Evolutionary conservation across 1,140 invertebrate genomes (phyloP).

Genomic region (Drosophila lini): DNA sequence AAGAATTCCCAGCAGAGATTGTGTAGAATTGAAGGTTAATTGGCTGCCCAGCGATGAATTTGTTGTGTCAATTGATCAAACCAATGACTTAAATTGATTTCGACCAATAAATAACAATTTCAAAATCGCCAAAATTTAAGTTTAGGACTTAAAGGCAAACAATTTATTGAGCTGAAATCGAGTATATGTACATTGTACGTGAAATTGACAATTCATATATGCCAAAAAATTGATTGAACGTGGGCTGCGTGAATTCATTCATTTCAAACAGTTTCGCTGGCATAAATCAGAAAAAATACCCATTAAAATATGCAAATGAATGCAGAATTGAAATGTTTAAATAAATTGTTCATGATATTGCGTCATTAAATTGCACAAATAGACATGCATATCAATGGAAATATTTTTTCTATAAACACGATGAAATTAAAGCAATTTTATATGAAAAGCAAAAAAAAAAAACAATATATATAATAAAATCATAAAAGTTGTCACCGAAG

Average conservation of each 20-base stretch:
- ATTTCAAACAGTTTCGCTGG: constrained; percentile 14
- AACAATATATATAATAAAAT: neutral
- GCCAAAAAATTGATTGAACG: constrained; percentile 38
- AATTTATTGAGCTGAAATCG: constrained; percentile 35
- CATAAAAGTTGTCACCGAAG: neutral
- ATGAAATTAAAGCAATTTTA: neutral
- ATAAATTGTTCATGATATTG: constrained; percentile 28
- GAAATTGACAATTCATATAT: constrained; percentile 40
- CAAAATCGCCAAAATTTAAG: constrained; percentile 31
- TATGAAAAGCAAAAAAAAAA: neutral
- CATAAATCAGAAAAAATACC: constrained; percentile 51
- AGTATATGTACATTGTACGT: constrained; percentile 22
- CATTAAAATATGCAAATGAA: constrained; percentile 64
- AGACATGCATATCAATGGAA: constrained; percentile 15
- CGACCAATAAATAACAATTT: constrained; percentile 38
- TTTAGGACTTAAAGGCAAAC: constrained; percentile 23
- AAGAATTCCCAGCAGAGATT: constrained; percentile 21
- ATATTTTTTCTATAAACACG: constrained; percentile 9
- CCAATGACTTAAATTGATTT: constrained; percentile 35
- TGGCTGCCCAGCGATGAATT: constrained; percentile 37
- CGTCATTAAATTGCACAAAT: constrained; percentile 31
- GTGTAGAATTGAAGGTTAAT: constrained; percentile 60
- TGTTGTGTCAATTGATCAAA: constrained; percentile 40
- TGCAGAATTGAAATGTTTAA: constrained; percentile 11
- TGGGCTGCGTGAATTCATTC: constrained; percentile 48